These are phyloP conservation scores for Sturmia bella DNA, from an alignment of 2,888 invertebrate species.

Conservation along the genomic window DNA sequence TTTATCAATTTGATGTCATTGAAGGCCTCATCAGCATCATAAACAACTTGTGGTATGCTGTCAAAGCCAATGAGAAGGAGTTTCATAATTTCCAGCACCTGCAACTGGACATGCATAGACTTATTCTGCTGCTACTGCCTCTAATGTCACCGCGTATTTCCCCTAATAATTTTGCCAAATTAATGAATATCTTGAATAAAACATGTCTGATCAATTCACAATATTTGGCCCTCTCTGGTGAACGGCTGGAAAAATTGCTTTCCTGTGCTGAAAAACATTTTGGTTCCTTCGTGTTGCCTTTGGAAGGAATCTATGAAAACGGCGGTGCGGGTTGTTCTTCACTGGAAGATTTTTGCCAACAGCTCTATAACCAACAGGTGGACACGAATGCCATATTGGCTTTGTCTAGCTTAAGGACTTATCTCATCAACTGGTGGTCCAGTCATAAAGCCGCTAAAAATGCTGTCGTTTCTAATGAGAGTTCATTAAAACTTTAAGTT, in stretches of 20 bases:
- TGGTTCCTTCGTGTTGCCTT: constrained; percentile 73
- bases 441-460: constrained; percentile 15
- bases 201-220: constrained; percentile 71
- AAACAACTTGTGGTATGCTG: constrained; percentile 80
- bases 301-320: constrained; percentile 75
- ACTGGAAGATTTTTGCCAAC: constrained; percentile 74
- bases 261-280: constrained; percentile 77
- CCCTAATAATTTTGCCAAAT: constrained; percentile 74
- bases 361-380: constrained; percentile 63
- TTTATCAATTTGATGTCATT: constrained; percentile 81
- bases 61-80: constrained; percentile 75
- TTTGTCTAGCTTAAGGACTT: constrained; percentile 75
- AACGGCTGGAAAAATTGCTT: constrained; percentile 75
- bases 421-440: constrained; percentile 75
- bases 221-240: constrained; percentile 71
- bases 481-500: constrained; percentile 26
- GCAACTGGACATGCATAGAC: constrained; percentile 74
- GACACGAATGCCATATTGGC: constrained; percentile 72
- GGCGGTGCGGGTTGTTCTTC: constrained; percentile 76
- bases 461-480: not conserved
- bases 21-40: constrained; percentile 80
- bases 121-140: constrained; percentile 76
- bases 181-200: constrained; percentile 79
- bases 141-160: constrained; percentile 79
- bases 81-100: constrained; percentile 76